A percentile compares a stretch with the other conserved stretches of the same genome.
Conservation (phyloP, 2,113 vertebrate species). For the Ivindomyrus marchei region DNA sequence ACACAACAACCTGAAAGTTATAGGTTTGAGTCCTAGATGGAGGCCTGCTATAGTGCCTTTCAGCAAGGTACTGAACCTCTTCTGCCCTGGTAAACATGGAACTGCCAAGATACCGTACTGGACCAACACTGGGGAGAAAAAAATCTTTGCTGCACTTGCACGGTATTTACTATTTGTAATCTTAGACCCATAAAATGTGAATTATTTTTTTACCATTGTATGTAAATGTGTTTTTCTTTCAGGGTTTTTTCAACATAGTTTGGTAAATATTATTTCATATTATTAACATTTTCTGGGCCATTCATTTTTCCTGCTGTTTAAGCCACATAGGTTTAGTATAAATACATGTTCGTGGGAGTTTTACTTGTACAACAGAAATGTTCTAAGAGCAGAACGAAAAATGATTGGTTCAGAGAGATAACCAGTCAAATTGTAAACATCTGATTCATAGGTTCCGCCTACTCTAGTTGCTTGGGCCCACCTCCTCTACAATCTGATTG, state of each 20-base stretch:
- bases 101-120: not conserved
- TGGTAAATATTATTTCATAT: not conserved
- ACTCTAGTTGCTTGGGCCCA: not conserved
- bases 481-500: not conserved
- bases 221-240: not conserved
- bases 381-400: not conserved
- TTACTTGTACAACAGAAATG: not conserved
- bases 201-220: constrained; percentile 41
- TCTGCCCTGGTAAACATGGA: not conserved
- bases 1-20: not conserved
- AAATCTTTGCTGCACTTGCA: not conserved
- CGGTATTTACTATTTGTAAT: not conserved
- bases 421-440: not conserved
- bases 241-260: not conserved
- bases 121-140: not conserved
- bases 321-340: not conserved
- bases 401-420: not conserved
- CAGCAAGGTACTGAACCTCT: not conserved
- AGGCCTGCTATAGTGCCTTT: not conserved
- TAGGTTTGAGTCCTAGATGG: not conserved
- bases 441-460: not conserved
- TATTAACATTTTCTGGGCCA: not conserved
- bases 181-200: constrained; percentile 68
- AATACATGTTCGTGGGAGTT: not conserved
- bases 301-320: not conserved